Conservation (phyloP, 2,888 invertebrate genomes). For the Argyresthia albistria region DNA sequence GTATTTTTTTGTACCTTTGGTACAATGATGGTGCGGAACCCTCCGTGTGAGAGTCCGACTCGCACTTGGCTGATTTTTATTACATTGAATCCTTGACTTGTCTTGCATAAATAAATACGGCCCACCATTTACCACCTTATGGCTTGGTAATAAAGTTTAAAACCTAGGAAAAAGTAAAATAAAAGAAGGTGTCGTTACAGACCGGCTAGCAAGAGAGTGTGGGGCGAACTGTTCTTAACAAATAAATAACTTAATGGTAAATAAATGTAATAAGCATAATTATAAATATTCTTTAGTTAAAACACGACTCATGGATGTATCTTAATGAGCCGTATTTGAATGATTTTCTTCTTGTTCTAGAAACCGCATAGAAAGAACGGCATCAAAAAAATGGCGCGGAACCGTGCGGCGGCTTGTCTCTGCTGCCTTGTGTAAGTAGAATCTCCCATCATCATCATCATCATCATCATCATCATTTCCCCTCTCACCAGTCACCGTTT, state of each 20-base stretch:
- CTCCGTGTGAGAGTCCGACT: no score
- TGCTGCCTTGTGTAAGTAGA: slow-evolving; percentile 47
- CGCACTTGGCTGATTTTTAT: no score
- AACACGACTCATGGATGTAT: not conserved
- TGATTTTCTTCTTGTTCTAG: slow-evolving; percentile 30
- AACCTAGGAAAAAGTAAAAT: no score
- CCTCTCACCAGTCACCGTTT: not conserved
- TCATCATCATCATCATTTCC: not conserved
- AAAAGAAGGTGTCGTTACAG: no score
- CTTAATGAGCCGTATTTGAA: not conserved
- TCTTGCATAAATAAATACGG: no score
- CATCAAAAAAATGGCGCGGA: slow-evolving; percentile 61
- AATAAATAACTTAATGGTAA: not conserved
- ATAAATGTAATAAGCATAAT: not conserved
- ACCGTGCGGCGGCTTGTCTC: slow-evolving; percentile 47
- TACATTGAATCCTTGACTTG: no score
- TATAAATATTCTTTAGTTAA: not conserved
- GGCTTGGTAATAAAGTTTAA: no score
- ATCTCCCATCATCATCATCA: not conserved
- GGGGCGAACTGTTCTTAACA: not conserved
- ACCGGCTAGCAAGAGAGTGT: not conserved
- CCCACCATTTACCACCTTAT: no score
- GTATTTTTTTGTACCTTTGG: no score
- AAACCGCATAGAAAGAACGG: slow-evolving; percentile 53
- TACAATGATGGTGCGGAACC: no score